Base-by-base conservation (phyloP, 2,797 vertebrate species). In the Orientallactaga sibirica region DNA sequence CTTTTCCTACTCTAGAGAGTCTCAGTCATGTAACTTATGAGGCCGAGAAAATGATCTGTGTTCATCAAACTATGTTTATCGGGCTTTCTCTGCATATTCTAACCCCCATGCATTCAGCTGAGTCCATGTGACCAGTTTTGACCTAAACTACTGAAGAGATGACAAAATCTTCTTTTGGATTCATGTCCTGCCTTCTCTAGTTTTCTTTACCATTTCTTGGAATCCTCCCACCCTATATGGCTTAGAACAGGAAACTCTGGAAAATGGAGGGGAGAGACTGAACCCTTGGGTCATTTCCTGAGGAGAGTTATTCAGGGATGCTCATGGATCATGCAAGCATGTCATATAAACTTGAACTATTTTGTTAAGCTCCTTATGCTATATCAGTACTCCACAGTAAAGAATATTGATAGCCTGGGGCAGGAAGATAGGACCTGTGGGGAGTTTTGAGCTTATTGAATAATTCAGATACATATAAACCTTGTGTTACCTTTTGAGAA, bases 1-100 rank as follows among this genome's bases (percentile, higher is more conserved):
- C 48, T 86, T 94, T 93, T 86, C 70, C 66, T 79, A 22, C 61
- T 92, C 62, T 86, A 66, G 52, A 11, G 19, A 83, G 62, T 29
- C 18, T 89, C 86, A 71, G 11, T 92, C 58, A 94, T 25, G 16
- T 52, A 92, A 86, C 20, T 81, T 66, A 43, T 52, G 86, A 94
- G 74, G 73, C 64, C 94, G n/a, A 90, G 70, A 94, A 94, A 92
- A 90, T 55, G 25, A 15, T 82, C 68, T 86, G n/a, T 81, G 66
- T 33, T 78, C 25, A 75, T 33, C 41, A 74, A 88, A 80, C 58
- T 66, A 48, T 90, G 55, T 68, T 87, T 91, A 37, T 85, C 84
- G 78, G 62, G 43, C 73, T 81, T 58, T 25, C 24, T n/a, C 52
- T 58, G 16, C 0, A 41, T 55, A 70, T 25, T 52, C 18, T 37